phyloP scores from a whole-genome alignment of 2,113 vertebrate species.

The Romanogobio albipinnatus region DNA sequence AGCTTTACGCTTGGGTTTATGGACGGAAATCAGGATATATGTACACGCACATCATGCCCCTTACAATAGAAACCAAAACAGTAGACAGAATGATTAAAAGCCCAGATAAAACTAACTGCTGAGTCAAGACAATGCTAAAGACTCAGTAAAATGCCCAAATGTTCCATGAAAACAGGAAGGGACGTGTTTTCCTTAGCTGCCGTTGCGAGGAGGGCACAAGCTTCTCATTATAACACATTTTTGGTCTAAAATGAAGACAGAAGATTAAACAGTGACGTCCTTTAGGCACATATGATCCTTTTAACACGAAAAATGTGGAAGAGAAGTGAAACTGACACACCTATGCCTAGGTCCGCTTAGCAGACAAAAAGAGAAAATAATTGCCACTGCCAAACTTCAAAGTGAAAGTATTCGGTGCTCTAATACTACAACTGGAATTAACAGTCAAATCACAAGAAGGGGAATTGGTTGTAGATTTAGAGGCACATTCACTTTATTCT shows the following conservation, averaged over 20 bases:
- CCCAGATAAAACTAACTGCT: not conserved
- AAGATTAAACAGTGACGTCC: not conserved
- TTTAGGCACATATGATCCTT: not conserved
- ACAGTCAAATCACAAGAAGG: not conserved
- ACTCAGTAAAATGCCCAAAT: not conserved
- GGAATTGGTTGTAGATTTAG: not conserved
- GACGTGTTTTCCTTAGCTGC: slow-evolving; percentile 17
- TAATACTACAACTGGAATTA: not conserved
- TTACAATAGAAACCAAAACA: not conserved
- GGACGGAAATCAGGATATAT: not conserved
- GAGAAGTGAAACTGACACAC: slow-evolving; percentile 31
- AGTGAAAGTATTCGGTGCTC: not conserved
- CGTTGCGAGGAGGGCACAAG: not conserved
- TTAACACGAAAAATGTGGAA: not conserved
- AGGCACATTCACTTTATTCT: not conserved
- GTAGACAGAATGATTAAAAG: not conserved
- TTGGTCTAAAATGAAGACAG: not conserved
- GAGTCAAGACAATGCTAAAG: not conserved
- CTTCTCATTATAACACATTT: not conserved
- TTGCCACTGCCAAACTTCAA: not conserved
- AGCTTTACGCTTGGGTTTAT: not conserved
- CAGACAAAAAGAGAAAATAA: not conserved
- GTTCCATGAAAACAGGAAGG: slow-evolving; percentile 73
- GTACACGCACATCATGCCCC: not conserved
- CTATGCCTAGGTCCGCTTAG: slow-evolving; percentile 2